Conservation (phyloP, 2,888 invertebrate genomes). For the Drosophila anceps region DNA sequence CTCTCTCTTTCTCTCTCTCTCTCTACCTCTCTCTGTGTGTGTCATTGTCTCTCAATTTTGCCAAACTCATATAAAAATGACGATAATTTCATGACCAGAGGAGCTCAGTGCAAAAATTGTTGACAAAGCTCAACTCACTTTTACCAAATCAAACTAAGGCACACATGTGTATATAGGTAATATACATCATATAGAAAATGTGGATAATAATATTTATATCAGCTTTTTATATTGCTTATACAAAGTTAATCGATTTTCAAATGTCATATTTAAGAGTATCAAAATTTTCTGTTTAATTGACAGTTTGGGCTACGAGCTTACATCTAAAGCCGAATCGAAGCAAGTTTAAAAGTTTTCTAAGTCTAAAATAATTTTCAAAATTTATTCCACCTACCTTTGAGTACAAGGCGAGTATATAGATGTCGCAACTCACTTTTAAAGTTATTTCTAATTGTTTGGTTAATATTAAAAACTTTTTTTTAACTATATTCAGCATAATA, state of each 20-base stretch:
- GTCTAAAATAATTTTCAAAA: not conserved
- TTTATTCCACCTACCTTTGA: not conserved
- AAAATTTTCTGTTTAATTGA: not conserved
- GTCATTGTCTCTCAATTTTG: not conserved
- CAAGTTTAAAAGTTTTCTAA: not conserved
- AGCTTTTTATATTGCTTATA: not conserved
- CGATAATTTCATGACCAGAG: constrained; percentile 46
- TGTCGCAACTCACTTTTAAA: not conserved
- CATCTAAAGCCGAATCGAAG: not conserved
- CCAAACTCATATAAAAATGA: constrained; percentile 54
- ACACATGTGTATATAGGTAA: too few relatives aligned
- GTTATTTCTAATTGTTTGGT: not conserved
- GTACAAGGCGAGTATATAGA: not conserved
- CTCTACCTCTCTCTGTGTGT: not conserved
- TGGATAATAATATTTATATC: not conserved
- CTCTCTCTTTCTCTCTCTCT: not conserved
- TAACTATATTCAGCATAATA: not conserved
- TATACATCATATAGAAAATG: not conserved
- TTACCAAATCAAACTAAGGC: constrained; percentile 16
- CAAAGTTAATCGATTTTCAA: not conserved
- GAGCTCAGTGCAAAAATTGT: constrained; percentile 16
- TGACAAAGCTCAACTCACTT: constrained; percentile 18
- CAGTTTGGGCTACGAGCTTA: not conserved
- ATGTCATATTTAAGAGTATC: not conserved
- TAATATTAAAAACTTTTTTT: not conserved